Evolutionary conservation across 2,113 vertebrate genomes (phyloP), one percentile per base, ranked within the genome.

Genomic region (Arothron firmamentum): DNA sequence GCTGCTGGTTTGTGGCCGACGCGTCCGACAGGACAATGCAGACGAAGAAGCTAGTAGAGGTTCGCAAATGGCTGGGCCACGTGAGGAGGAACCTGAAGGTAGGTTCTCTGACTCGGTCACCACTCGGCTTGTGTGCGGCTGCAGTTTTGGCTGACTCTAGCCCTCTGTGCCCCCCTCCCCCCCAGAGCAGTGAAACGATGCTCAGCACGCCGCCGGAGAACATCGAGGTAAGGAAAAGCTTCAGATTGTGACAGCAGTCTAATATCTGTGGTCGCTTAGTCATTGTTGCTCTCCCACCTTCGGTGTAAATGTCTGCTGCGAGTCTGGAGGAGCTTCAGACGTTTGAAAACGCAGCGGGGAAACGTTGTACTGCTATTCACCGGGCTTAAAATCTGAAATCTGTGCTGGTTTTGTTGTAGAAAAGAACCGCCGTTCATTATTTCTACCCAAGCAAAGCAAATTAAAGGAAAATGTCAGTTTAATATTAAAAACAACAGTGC

Each of bases 211-310:
- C 84, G 48, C 75, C 81, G 1, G 4, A 56, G 23, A 21, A 78
- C 3, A 54, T 76, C 0, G 58, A 72, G 70, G 88, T 89, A 75
- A 84, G 83, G 42, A 28, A 23, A 68, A 56, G 38, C 31, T 16
- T 55, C 23, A 47, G 18, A 12, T 16, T 18, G 38, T 46, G 18
- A 46, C 46, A 19, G 52, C 18, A 54, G 0, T 18, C 60, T 56
- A 65, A 60, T 69, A 63, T 56, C 45, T 72, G 78, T 65, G 81
- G 76, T 74, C 61, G 77, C 68, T 84, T 82, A 72, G 18, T 81
- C 75, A 82, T 65, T 63, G 56, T 62, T 70, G 57, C 65, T 70
- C 80, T 78, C 74, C 66, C 78, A 82, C 80, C 60, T 68, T 21
- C 21, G 52, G 34, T 14, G 42, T 52, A 52, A 51, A 23, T 56